Conservation (phyloP, 2,888 invertebrate genomes). For the Agonopterix subpropinquella region DNA sequence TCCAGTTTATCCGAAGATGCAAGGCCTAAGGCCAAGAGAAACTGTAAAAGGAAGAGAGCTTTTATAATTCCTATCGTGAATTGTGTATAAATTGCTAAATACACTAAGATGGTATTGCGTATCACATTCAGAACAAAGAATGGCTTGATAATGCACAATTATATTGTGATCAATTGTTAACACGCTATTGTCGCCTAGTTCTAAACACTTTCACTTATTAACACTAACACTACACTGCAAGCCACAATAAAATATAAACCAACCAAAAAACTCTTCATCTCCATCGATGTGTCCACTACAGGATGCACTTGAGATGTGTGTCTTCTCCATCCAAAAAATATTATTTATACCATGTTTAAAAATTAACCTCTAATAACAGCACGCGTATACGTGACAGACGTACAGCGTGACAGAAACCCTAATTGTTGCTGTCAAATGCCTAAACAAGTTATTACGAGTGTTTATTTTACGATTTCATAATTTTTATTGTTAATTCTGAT, state of each 20-base stretch:
- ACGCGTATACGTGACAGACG: conserved; percentile 50
- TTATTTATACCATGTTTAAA: conserved; percentile 55
- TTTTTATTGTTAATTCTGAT: conserved; percentile 24
- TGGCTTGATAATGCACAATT: too few species aligned
- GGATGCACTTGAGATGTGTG: conserved; percentile 46
- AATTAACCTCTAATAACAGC: conserved; percentile 42
- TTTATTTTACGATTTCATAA: conserved; percentile 37
- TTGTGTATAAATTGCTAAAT: conserved; percentile 1
- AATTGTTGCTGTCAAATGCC: conserved; percentile 56
- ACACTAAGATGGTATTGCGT: not conserved
- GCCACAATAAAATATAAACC: conserved; percentile 17
- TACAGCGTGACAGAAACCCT: conserved; percentile 54
- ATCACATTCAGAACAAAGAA: too few species aligned
- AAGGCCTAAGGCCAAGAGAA: conserved; percentile 37
- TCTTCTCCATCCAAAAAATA: conserved; percentile 33
- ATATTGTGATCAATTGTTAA: not conserved
- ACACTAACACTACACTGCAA: conserved; percentile 18
- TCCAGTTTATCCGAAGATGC: conserved; percentile 44
- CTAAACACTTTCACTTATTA: conserved; percentile 17
- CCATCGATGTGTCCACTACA: conserved; percentile 31
- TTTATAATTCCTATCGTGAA: not conserved
- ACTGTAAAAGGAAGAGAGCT: conserved; percentile 29
- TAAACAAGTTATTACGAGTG: conserved; percentile 43
- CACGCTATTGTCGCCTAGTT: conserved; percentile 13
- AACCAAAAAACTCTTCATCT: conserved; percentile 53